Percentiles rank a stretch among this genome's conserved stretches.
Evolutionary conservation across 2,888 invertebrate species (phyloP).

Genomic region (Lordiphosa andalusiaca): DNA sequence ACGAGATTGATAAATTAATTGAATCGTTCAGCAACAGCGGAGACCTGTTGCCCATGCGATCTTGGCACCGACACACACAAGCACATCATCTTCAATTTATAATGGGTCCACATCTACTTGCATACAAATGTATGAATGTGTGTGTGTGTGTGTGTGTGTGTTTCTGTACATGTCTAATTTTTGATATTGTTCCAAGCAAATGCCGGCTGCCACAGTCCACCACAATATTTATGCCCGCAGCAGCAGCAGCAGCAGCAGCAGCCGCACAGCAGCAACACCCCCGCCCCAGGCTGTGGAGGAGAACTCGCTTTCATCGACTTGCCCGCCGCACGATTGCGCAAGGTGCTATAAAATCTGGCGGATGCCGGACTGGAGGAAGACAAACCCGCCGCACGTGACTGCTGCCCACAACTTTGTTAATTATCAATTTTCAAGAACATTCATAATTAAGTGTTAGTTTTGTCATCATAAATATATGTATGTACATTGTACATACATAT

Average conservation of each 20-base stretch:
- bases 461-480: slow-evolving; percentile 2
- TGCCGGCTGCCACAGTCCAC: slow-evolving; percentile 22
- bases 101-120: slow-evolving; percentile 4
- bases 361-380: slow-evolving; percentile 41
- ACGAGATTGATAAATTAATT: slow-evolving; percentile 74
- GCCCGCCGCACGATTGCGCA: slow-evolving; percentile 36
- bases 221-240: slow-evolving; percentile 47
- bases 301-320: slow-evolving; percentile 44
- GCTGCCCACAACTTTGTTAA: slow-evolving; percentile 46
- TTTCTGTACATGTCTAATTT: slow-evolving; percentile 7
- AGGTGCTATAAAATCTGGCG: slow-evolving; percentile 42
- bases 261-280: slow-evolving; percentile 26
- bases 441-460: slow-evolving; percentile 17
- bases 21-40: slow-evolving; percentile 72
- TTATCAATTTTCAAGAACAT: slow-evolving; percentile 65
- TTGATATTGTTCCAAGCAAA: slow-evolving; percentile 28
- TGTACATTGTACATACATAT: no score
- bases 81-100: slow-evolving; percentile 20
- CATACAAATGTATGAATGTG: no score
- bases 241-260: no score
- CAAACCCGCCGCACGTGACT: slow-evolving; percentile 48
- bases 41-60: slow-evolving; percentile 68
- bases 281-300: slow-evolving; percentile 19
- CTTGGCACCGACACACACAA: slow-evolving; percentile 21
- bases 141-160: neutral